A percentile compares a stretch with the other conserved stretches of the same genome.
These are phyloP conservation scores for Nasua narica DNA, from an alignment of 2,797 vertebrate genomes.

Conservation along the genomic window DNA sequence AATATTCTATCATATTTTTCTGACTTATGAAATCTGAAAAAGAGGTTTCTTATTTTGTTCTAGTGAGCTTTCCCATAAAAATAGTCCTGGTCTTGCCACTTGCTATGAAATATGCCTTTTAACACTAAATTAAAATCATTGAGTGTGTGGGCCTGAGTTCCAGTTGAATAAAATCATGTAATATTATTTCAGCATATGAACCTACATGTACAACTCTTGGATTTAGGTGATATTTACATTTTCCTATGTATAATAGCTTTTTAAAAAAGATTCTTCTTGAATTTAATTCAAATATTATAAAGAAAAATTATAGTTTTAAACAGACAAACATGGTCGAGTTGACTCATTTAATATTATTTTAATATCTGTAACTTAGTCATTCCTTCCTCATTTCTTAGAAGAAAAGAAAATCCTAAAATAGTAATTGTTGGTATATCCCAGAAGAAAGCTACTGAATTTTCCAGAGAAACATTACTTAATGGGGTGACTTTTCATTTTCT, in stretches of 20 bases:
- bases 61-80: not conserved
- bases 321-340: not conserved
- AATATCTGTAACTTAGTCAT: not conserved
- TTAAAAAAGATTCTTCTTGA: not conserved
- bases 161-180: not conserved
- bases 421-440: not conserved
- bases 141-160: not conserved
- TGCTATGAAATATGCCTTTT: not conserved
- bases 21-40: not conserved
- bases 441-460: not conserved
- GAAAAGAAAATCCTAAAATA: not conserved
- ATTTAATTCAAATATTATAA: not conserved
- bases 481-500: not conserved
- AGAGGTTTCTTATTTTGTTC: not conserved
- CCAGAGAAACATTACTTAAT: not conserved
- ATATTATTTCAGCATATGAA: not conserved
- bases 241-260: not conserved
- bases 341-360: not conserved
- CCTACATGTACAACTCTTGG: not conserved
- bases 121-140: not conserved
- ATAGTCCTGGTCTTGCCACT: not conserved
- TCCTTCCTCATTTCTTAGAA: not conserved
- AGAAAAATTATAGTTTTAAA: not conserved
- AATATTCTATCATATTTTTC: not conserved
- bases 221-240: not conserved